Conservation (phyloP, 2,888 invertebrate species). For the Cyaniris semiargus region DNA sequence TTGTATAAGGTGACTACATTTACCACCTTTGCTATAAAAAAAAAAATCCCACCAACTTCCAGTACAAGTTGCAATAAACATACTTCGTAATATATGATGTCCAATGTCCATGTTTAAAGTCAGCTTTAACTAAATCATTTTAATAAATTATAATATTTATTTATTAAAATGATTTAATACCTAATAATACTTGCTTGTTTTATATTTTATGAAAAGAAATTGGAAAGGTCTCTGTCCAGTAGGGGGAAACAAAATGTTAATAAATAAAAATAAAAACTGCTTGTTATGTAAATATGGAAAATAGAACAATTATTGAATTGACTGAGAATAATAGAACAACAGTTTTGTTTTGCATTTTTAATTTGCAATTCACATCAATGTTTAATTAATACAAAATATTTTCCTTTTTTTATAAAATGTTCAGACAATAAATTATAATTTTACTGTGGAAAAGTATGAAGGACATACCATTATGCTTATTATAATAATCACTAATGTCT, state of each 20-base stretch:
- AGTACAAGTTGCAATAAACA: too few species aligned
- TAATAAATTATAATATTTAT: not conserved
- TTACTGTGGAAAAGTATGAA: not conserved
- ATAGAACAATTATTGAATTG: not conserved
- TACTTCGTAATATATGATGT: too few species aligned
- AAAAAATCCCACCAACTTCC: too few species aligned
- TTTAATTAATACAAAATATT: not conserved
- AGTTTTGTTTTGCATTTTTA: not conserved
- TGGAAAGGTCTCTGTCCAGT: not conserved
- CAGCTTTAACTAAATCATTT: not conserved
- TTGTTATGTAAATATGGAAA: not conserved
- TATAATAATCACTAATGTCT: not conserved
- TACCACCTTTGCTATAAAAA: too few species aligned
- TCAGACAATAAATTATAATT: not conserved
- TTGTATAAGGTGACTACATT: too few species aligned
- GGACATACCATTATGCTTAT: too few species aligned
- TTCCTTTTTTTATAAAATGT: not conserved
- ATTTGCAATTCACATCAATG: not conserved
- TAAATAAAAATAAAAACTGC: not conserved
- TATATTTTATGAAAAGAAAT: not conserved
- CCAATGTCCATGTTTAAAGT: too few species aligned
- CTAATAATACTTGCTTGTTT: not conserved
- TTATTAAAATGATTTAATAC: too few species aligned
- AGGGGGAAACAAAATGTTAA: not conserved
- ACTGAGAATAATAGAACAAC: not conserved